Conservation (phyloP, 2,797 vertebrate species). For the Protosalanx chinensis region DNA sequence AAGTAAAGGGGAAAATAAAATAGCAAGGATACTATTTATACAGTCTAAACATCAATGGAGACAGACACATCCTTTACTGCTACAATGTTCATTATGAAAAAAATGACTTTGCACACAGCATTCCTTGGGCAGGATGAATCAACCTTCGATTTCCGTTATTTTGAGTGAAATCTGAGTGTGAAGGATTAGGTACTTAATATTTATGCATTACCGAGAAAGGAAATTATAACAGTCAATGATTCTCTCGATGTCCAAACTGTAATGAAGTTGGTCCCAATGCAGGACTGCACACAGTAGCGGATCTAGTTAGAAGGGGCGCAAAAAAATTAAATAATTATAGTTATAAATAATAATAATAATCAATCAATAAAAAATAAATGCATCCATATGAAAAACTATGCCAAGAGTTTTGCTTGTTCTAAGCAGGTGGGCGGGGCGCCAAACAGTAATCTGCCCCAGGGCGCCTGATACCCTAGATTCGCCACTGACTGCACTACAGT, state of each 20-base stretch:
- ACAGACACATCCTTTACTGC: conserved; percentile 6
- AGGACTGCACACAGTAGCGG: no score
- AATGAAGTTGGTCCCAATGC: no score
- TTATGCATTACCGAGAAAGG: conserved; percentile 27
- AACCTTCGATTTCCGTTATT: conserved; percentile 16
- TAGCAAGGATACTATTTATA: conserved; percentile 22
- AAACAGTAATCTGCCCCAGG: no score
- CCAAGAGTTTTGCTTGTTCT: no score
- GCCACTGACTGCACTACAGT: no score
- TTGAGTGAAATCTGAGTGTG: conserved; percentile 27
- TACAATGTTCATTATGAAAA: conserved; percentile 14
- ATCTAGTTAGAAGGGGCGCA: no score
- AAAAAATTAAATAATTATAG: no score
- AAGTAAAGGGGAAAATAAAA: conserved; percentile 17
- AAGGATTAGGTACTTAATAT: conserved; percentile 43
- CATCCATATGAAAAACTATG: no score
- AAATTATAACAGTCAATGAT: conserved; percentile 34
- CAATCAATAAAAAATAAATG: no score
- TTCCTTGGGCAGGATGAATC: conserved; percentile 27
- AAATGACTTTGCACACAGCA: conserved; percentile 21
- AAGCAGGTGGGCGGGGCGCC: no score
- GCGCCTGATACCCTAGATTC: no score
- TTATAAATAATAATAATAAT: no score
- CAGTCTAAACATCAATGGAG: conserved; percentile 45
- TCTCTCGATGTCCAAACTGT: conserved; percentile 34